Evolutionary conservation across 2,113 vertebrate genomes (phyloP).

Genomic region (Nettapus auritus): DNA sequence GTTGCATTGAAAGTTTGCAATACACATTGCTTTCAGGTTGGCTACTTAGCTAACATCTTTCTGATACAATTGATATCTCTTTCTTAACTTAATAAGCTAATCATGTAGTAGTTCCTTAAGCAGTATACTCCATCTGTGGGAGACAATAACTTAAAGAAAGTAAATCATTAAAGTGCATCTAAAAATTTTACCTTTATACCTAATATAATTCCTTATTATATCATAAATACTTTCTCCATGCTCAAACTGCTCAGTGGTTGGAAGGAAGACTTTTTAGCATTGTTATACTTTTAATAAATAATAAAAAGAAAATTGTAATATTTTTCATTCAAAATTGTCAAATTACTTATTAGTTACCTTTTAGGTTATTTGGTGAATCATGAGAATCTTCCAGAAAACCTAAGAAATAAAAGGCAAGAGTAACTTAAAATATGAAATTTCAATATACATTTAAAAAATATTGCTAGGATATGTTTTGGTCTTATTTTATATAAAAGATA

Average conservation of each 20-base stretch:
- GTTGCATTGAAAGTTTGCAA: background rate
- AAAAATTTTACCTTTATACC: background rate
- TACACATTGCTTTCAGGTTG: background rate
- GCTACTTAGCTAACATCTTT: background rate
- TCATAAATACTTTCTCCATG: background rate
- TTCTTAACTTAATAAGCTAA: background rate
- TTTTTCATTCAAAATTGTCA: background rate
- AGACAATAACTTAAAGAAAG: background rate
- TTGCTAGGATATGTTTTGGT: background rate
- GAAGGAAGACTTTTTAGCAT: background rate
- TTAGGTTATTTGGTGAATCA: background rate
- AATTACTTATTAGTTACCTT: slow-evolving; percentile 2
- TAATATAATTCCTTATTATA: background rate
- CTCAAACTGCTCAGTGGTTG: background rate
- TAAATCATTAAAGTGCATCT: background rate
- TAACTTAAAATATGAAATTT: background rate
- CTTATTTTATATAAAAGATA: background rate
- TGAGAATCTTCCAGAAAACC: background rate
- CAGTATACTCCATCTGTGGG: background rate
- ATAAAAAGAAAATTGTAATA: background rate
- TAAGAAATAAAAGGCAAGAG: background rate
- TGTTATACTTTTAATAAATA: background rate
- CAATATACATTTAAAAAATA: background rate
- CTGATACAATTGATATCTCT: background rate
- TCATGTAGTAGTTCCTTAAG: background rate